phyloP scores from a whole-genome alignment of 2,888 invertebrate species.

The Fissipunctia ypsillon region DNA sequence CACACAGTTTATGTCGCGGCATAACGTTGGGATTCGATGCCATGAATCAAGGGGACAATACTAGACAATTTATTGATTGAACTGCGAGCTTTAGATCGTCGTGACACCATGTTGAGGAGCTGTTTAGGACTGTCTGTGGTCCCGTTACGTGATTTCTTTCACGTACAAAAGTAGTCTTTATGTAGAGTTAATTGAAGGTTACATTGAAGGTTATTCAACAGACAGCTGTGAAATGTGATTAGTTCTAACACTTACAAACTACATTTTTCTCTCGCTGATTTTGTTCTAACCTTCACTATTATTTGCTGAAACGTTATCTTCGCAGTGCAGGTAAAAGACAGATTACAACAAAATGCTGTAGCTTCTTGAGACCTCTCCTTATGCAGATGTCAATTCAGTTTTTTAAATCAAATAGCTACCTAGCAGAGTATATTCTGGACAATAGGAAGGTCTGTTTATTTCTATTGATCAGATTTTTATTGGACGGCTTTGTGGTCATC shows the following conservation, averaged over 20 bases:
- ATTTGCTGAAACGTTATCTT: background rate
- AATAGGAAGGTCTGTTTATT: background rate
- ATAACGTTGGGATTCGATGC: conserved; percentile 68
- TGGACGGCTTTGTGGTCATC: conserved; percentile 73
- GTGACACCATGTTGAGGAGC: conserved; percentile 60
- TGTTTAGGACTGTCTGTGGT: conserved; percentile 9
- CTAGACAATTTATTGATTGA: conserved; percentile 84
- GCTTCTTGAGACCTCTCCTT: background rate
- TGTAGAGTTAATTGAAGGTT: background rate
- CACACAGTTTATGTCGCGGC: conserved; percentile 71
- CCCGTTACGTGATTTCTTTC: background rate
- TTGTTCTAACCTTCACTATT: background rate
- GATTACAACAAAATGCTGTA: background rate
- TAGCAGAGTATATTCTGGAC: background rate
- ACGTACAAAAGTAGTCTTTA: background rate
- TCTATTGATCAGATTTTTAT: background rate
- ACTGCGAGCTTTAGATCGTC: conserved; percentile 68
- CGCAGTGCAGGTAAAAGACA: background rate
- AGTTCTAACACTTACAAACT: background rate
- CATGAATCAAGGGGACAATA: conserved; percentile 81
- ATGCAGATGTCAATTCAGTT: background rate
- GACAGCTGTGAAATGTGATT: background rate
- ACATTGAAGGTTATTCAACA: too few species aligned
- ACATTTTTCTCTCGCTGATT: background rate
- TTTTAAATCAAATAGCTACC: background rate